Percentiles rank a stretch among this genome's conserved stretches.
Conservation (phyloP, 1,140 invertebrate species). For the Oppia nitens region DNA sequence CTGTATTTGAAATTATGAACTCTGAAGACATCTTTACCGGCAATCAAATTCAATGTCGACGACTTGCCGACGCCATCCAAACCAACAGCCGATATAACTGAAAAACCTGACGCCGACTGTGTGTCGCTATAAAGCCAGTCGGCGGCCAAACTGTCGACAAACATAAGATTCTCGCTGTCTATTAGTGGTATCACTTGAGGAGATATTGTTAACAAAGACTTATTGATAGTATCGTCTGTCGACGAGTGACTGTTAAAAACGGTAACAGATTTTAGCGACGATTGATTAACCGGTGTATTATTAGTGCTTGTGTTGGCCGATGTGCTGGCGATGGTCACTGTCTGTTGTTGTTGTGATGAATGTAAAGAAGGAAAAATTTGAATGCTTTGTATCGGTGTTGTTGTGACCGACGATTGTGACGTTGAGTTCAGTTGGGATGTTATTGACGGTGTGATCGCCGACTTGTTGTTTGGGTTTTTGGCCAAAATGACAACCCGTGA, state of each 20-base stretch:
- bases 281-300: not conserved
- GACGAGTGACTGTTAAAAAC: no score
- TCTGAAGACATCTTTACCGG: constrained; percentile 15
- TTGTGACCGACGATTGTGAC: not conserved
- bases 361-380: not conserved
- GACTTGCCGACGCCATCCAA: constrained; percentile 18
- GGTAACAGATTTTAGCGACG: not conserved
- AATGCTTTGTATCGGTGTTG: not conserved
- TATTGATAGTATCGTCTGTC: not conserved
- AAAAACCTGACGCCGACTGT: constrained; percentile 2
- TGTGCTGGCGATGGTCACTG: no score
- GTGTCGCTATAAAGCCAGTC: constrained; percentile 4
- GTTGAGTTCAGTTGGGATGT: not conserved
- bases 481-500: not conserved
- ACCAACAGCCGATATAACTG: constrained; percentile 11
- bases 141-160: not conserved
- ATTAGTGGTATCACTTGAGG: constrained; percentile 1
- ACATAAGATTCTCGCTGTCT: not conserved
- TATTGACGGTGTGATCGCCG: not conserved
- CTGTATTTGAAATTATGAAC: not conserved
- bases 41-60: constrained; percentile 12
- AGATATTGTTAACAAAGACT: not conserved
- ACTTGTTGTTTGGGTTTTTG: not conserved
- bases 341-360: not conserved
- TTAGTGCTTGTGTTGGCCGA: not conserved